Evolutionary conservation across 2,888 invertebrate species (phyloP).

Genomic region (Eurytoma californica): DNA sequence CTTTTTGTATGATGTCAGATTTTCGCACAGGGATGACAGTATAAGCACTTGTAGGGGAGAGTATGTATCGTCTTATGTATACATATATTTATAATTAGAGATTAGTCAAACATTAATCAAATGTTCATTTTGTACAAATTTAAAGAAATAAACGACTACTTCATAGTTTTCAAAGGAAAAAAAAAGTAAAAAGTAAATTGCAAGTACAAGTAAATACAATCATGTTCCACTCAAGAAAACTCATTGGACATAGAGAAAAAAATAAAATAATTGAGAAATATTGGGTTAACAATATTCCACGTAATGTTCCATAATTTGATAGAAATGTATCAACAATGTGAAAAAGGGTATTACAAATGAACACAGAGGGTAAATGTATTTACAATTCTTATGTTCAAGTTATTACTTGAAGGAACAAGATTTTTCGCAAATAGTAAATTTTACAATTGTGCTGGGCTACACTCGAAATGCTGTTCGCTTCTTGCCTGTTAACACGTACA

Average conservation of each 20-base stretch:
- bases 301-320: slow-evolving; percentile 32
- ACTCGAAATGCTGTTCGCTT: slow-evolving; percentile 51
- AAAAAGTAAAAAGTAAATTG: slow-evolving; percentile 34
- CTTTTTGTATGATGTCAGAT: no score
- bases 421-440: slow-evolving; percentile 52
- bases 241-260: slow-evolving; percentile 18
- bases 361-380: slow-evolving; percentile 57
- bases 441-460: slow-evolving; percentile 55
- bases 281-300: slow-evolving; percentile 19
- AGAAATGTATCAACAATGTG: slow-evolving; percentile 53
- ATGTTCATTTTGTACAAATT: slow-evolving; percentile 44
- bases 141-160: slow-evolving; percentile 28
- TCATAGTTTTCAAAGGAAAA: slow-evolving; percentile 23
- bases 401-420: slow-evolving; percentile 55
- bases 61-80: neutral
- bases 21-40: no score
- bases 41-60: no score
- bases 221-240: slow-evolving; percentile 52
- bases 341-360: slow-evolving; percentile 56
- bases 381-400: slow-evolving; percentile 56
- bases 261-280: slow-evolving; percentile 41
- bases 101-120: slow-evolving; percentile 19
- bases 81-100: neutral
- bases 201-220: slow-evolving; percentile 45
- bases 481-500: slow-evolving; percentile 42